Conservation (phyloP, 2,797 vertebrate species). For the Otus scops region DNA sequence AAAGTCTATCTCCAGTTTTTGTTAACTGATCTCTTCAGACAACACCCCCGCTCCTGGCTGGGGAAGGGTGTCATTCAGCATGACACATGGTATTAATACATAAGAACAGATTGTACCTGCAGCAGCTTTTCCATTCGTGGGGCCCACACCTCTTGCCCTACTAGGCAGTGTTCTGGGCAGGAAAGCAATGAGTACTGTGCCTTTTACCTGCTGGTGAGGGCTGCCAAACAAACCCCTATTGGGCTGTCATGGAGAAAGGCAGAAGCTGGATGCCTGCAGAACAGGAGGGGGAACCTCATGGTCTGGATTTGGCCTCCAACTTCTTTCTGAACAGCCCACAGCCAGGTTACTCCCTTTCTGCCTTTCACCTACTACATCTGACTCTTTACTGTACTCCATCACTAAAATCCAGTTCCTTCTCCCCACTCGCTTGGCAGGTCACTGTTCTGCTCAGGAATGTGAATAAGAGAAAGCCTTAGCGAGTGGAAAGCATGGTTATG, state of each 20-base stretch:
- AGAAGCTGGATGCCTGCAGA: background rate
- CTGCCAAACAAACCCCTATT: background rate
- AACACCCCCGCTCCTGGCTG: background rate
- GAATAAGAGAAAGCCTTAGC: background rate
- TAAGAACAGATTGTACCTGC: background rate
- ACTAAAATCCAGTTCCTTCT: background rate
- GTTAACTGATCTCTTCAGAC: constrained; percentile 32
- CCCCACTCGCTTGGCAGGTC: background rate
- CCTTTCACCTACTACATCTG: background rate
- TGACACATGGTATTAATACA: constrained; percentile 16
- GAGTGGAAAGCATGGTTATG: background rate
- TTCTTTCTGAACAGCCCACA: background rate
- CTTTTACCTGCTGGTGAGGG: background rate
- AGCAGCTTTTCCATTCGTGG: background rate
- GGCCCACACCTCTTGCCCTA: background rate
- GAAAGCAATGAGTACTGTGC: background rate
- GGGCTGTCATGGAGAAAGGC: background rate
- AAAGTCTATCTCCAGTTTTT: background rate
- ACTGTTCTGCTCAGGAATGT: background rate
- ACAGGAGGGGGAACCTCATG: background rate
- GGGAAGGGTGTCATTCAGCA: constrained; percentile 6
- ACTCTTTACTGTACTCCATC: background rate
- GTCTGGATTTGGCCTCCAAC: background rate
- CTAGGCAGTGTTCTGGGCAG: background rate
- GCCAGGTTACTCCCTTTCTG: background rate